Evolutionary conservation across 2,888 invertebrate genomes (phyloP).

Genomic region (Chrysotoxum bicinctum): DNA sequence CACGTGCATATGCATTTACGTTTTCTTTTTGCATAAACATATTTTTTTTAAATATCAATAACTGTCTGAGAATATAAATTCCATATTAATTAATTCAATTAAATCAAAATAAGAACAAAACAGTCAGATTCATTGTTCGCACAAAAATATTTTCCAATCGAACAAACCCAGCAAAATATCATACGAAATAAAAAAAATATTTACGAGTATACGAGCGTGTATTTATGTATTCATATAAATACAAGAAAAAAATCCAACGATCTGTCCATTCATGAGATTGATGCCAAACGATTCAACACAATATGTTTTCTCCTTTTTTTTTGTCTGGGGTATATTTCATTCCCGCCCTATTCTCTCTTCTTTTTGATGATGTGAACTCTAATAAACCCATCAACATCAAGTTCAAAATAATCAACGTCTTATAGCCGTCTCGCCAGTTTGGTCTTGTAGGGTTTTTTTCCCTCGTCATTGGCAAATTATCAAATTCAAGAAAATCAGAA

Average conservation of each 20-base stretch:
- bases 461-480: constrained; percentile 17
- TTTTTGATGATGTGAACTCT: not conserved
- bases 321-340: not conserved
- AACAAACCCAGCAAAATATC: not conserved
- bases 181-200: not conserved
- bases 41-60: not conserved
- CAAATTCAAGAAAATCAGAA: constrained; percentile 15
- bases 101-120: not conserved
- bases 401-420: constrained; percentile 40
- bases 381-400: constrained; percentile 58
- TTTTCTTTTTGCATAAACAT: too few relatives aligned
- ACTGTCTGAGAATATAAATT: constrained; percentile 9
- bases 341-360: not conserved
- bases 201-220: not conserved
- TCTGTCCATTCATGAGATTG: constrained; percentile 49
- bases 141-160: constrained; percentile 9
- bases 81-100: constrained; percentile 44
- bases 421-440: constrained; percentile 42
- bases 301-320: constrained; percentile 35
- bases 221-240: not conserved
- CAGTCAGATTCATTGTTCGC: not conserved
- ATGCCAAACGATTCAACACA: constrained; percentile 15
- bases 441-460: not conserved
- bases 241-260: not conserved
- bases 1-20: too few relatives aligned